These are phyloP conservation scores for Copidosoma aretas DNA, from an alignment of 2,888 invertebrate genomes.

Conservation along the genomic window DNA sequence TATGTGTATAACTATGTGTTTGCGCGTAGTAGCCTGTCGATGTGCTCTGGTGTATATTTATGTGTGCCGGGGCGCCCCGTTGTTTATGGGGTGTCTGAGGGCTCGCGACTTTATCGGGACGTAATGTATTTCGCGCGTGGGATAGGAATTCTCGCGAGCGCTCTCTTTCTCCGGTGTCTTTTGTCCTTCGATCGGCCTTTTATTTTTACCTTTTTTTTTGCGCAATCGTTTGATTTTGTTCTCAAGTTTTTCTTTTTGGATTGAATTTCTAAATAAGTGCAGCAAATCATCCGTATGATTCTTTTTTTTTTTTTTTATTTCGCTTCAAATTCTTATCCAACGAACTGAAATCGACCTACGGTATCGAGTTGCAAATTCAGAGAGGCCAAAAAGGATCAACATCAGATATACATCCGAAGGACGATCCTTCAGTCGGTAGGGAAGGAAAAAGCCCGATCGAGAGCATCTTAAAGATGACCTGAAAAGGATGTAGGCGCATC, in stretches of 20 bases:
- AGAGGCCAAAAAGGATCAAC: slow-evolving; percentile 38
- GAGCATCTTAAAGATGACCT: background rate
- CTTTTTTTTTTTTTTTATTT: too few species aligned
- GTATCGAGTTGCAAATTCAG: slow-evolving; percentile 32
- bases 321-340: too few species aligned
- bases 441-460: slow-evolving; percentile 20
- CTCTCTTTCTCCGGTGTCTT: background rate
- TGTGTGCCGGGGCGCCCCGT: background rate
- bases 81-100: slow-evolving; percentile 31
- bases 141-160: background rate
- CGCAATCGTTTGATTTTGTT: background rate
- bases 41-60: background rate
- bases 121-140: background rate
- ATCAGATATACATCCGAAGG: slow-evolving; percentile 2
- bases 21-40: background rate
- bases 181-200: background rate
- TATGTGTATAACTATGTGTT: background rate
- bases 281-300: too few species aligned
- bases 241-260: background rate
- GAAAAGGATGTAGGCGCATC: slow-evolving; percentile 24
- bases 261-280: background rate
- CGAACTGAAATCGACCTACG: slow-evolving; percentile 27
- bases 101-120: slow-evolving; percentile 33
- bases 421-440: slow-evolving; percentile 39
- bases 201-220: slow-evolving; percentile 1